These are phyloP conservation scores for Myopa tessellatipennis DNA, from an alignment of 2,888 invertebrate genomes.

Conservation along the genomic window DNA sequence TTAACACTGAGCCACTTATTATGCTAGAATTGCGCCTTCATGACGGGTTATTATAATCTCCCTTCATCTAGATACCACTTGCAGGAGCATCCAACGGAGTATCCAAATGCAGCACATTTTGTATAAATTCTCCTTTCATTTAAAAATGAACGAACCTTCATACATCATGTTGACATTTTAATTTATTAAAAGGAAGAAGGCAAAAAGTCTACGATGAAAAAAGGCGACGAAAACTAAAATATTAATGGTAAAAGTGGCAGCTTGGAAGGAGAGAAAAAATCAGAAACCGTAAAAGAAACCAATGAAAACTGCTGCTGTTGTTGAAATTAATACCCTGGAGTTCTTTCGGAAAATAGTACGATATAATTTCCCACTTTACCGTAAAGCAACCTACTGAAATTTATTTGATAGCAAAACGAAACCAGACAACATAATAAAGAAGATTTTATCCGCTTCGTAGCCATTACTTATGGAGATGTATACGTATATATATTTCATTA, in stretches of 20 bases:
- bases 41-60: too few species aligned
- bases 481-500: constrained; percentile 24
- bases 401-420: constrained; percentile 20
- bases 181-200: constrained; percentile 61
- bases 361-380: neutral
- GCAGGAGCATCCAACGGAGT: too few species aligned
- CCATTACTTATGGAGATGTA: neutral
- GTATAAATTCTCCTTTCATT: constrained; percentile 24
- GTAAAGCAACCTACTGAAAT: neutral
- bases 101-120: constrained; percentile 5
- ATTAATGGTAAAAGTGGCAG: neutral
- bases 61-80: too few species aligned
- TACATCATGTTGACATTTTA: constrained; percentile 67
- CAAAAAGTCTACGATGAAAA: neutral
- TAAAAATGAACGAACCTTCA: constrained; percentile 59
- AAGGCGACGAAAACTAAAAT: constrained; percentile 2
- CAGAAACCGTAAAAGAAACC: neutral
- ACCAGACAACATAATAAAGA: constrained; percentile 31
- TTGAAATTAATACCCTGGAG: constrained; percentile 31
- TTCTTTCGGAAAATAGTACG: constrained; percentile 6
- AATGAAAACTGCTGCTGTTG: constrained; percentile 31
- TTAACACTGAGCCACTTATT: constrained; percentile 27
- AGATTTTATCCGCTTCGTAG: constrained; percentile 6
- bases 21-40: constrained; percentile 23
- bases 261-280: constrained; percentile 1